Base-by-base conservation (phyloP, 2,797 vertebrate species). In the Phyllotis vaccarum region DNA sequence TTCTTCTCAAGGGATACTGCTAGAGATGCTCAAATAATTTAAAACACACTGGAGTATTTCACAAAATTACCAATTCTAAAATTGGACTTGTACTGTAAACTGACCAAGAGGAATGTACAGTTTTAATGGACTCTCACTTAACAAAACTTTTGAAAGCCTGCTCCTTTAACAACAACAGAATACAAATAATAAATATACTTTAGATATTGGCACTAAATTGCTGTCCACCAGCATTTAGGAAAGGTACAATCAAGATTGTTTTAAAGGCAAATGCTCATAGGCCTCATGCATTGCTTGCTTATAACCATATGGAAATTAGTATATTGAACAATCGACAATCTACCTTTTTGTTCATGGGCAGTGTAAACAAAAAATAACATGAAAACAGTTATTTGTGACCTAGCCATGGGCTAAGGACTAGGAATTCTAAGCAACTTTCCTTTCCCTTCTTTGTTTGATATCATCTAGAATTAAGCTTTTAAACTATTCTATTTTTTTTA, bases 41-140 rank as follows among this genome's bases (percentile, higher is more conserved):
- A 54, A 78, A 95, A 89, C 92, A 21, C 34, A 75, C 82, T 86
- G 13, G 46, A 92, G 29, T 88, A 58, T 83, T 88, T 97, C 72
- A 88, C 83, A 56, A 90, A 95, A 74, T 70, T 74, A 10, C 8
- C 82, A 70, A 75, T 93, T 94, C 79, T 56, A 80, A 12, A 70
- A 43, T 93, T 74, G 92, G 83, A 91, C 43, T 29, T 89, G 27
- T 85, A 49, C 60, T 29, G 81, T 91, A 88, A 89, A 74, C 37
- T 31, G 89, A n/a, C 66, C 58, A 7, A 85, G 7, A 80, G 9
- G 62, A 37, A 88, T 88, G 91, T 95, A 70, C 17, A 76, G 46
- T 78, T 93, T 90, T 90, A 95, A 95, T 13, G 40, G 27, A 13
- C 7, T 17, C 19, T 88, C 27, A 34, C 29, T 80, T 66, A 70